Evolutionary conservation across 2,888 invertebrate genomes (phyloP), one percentile per base, ranked within the genome.

Genomic region (Drosophila greeni): DNA sequence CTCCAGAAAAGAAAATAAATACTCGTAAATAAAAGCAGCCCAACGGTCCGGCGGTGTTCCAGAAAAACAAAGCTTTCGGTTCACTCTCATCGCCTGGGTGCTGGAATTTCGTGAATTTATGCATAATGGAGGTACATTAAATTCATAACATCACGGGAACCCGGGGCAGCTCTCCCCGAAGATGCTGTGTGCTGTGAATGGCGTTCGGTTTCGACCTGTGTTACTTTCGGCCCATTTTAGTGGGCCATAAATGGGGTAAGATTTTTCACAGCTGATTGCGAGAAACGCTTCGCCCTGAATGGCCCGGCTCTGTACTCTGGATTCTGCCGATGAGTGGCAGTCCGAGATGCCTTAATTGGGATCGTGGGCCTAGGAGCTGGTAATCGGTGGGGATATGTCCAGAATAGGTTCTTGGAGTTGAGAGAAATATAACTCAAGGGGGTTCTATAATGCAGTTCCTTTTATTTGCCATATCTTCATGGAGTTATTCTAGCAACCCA

Each of bases 251-350:
- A 86, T 85, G 77, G 64, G 57, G 71, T 68, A 69, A 53, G 62
- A 77, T 79, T 80, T 84, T 86, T 85, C 86, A 86, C 86, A 86
- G 83, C 77, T 77, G 76, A 79, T 86, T 86, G 84, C 82, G 82
- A 84, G 85, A 84, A 84, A 74, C 73, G 69, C 37, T 36, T 26
- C 43, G 52, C 36, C 48, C 71, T 76, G 80, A 77, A 84, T 84
- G 80, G 53, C 66, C 23, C 42, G 52, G 64, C 77, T 69, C 77
- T 81, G 77, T 84, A 61, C 53, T 55, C 31, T 29, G 29, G 33
- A 42, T 45, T 48, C 43, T 16, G 45, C 40, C 39, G 58, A 47
- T 31, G 11, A 49, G 34, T 45, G 37, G 34, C 31, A 9, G 24
- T 33, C 18, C 37, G 24, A 60, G 59, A 33, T 60, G 62, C 7